These are phyloP conservation scores for Temnopleurus reevesii DNA, from an alignment of 53 echinoderm and acorn worm genomes.

Conservation along the genomic window DNA sequence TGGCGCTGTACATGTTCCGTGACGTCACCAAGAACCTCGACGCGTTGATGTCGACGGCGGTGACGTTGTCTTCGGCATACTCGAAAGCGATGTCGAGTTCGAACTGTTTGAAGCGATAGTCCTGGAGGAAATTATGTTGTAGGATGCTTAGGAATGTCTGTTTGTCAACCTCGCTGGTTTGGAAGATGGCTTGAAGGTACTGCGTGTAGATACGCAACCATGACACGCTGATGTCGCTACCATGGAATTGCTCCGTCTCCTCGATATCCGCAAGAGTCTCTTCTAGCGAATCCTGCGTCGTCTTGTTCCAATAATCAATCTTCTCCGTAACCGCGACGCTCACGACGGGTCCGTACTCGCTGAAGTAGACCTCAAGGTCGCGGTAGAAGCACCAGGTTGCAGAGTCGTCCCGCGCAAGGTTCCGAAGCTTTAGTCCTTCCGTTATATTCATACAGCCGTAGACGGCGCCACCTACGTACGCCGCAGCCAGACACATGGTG, in stretches of 20 bases:
- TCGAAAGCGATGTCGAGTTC: constrained; percentile 61
- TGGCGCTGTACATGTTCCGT: constrained; percentile 63
- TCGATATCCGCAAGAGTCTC: constrained; percentile 69
- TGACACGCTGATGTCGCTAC: constrained; percentile 68
- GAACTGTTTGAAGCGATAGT: constrained; percentile 57
- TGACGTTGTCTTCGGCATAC: constrained; percentile 26
- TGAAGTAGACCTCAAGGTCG: constrained; percentile 77
- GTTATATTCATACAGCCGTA: constrained; percentile 83
- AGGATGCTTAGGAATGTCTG: constrained; percentile 47
- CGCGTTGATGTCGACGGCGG: constrained; percentile 61
- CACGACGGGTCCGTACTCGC: constrained; percentile 77
- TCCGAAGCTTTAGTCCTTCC: constrained; percentile 86
- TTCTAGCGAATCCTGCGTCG: constrained; percentile 67
- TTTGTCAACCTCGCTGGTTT: constrained; percentile 52
- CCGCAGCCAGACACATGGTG: constrained; percentile 58
- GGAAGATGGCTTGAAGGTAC: constrained; percentile 52
- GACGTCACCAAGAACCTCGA: constrained; percentile 80
- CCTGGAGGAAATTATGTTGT: constrained; percentile 46
- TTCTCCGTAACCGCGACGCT: constrained; percentile 76
- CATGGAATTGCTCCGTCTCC: constrained; percentile 57
- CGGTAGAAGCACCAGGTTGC: constrained; percentile 82
- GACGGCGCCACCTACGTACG: constrained; percentile 74
- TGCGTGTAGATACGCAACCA: constrained; percentile 73
- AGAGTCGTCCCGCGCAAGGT: constrained; percentile 88
- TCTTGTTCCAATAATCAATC: constrained; percentile 74